phyloP scores from a whole-genome alignment of 2,797 vertebrate genomes.

The Limosa lapponica region DNA sequence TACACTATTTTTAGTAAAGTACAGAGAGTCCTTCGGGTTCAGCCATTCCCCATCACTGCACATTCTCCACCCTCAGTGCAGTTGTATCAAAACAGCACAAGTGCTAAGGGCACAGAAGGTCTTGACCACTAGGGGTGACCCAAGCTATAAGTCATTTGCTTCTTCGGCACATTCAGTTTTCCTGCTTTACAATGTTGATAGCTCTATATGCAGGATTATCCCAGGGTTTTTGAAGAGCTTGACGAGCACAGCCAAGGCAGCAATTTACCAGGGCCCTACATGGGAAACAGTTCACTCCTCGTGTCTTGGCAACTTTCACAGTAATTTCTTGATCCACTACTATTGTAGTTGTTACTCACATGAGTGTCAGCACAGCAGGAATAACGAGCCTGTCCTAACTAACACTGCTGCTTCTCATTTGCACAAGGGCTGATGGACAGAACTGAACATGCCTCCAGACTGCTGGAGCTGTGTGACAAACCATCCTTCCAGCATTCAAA shows the following conservation, averaged over 20 bases:
- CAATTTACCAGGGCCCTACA: neutral
- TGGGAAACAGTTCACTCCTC: neutral
- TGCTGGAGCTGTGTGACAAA: fast-evolving
- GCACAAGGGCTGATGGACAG: neutral
- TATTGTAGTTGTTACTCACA: neutral
- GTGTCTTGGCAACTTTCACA: neutral
- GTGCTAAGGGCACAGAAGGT: neutral
- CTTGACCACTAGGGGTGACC: neutral
- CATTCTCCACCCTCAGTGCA: neutral
- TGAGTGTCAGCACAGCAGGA: neutral
- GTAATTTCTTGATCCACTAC: neutral
- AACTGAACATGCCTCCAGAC: neutral
- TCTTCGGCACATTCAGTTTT: neutral
- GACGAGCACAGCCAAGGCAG: neutral
- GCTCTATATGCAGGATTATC: neutral
- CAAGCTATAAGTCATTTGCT: neutral
- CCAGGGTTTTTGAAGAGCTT: neutral
- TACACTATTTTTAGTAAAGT: slow-evolving; percentile 21
- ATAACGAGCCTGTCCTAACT: neutral
- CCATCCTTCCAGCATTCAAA: neutral
- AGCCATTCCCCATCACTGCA: neutral
- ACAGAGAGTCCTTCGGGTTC: neutral
- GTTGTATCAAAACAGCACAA: neutral
- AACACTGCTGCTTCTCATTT: neutral
- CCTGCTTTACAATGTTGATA: neutral